Evolutionary conservation across 2,888 invertebrate species (phyloP).

Genomic region (Ectemnius continuus): DNA sequence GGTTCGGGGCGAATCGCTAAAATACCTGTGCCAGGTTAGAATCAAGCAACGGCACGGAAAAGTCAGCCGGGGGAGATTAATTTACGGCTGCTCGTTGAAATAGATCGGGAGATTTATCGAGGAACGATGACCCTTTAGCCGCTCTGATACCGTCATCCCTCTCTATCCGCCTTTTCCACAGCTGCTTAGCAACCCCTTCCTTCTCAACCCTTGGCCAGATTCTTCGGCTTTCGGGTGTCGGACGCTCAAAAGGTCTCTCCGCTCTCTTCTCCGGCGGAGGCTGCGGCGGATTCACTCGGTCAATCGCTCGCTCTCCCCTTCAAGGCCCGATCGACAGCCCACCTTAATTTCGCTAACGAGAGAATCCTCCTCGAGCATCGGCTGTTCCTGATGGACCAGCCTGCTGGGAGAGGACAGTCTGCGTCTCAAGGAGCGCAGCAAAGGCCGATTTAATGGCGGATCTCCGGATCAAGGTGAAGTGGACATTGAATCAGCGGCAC

Average conservation of each 20-base stretch:
- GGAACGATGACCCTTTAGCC: slow-evolving; percentile 53
- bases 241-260: no score
- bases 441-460: slow-evolving; percentile 5
- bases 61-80: slow-evolving; percentile 61
- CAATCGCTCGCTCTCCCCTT: slow-evolving; percentile 24
- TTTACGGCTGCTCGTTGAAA: slow-evolving; percentile 61
- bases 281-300: neutral
- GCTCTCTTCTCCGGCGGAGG: no score
- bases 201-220: neutral
- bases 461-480: slow-evolving; percentile 6
- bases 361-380: slow-evolving; percentile 13
- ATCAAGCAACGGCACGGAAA: slow-evolving; percentile 61
- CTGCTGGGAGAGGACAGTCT: no score
- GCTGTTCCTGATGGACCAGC: slow-evolving; percentile 5
- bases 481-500: neutral
- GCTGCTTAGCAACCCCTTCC: neutral
- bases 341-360: slow-evolving; percentile 62
- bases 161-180: slow-evolving; percentile 1
- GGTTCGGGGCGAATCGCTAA: slow-evolving; percentile 43
- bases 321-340: slow-evolving; percentile 36
- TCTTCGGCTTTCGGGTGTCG: neutral
- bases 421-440: neutral
- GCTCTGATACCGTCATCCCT: neutral
- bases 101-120: slow-evolving; percentile 62
- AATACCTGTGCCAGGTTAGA: slow-evolving; percentile 62